These are phyloP conservation scores for Mallotus villosus DNA, from an alignment of 2,797 vertebrate genomes.

Conservation along the genomic window DNA sequence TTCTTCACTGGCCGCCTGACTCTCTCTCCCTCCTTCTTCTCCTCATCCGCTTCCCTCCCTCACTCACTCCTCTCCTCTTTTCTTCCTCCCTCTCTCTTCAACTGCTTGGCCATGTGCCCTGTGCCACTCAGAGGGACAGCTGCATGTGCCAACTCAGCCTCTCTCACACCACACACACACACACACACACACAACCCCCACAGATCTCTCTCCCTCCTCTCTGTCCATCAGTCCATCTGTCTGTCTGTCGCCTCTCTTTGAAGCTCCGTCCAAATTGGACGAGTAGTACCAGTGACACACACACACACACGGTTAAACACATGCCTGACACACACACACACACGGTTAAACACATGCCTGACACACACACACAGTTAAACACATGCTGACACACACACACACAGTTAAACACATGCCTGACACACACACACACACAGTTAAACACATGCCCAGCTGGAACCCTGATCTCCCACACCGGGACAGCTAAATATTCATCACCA, in stretches of 20 bases:
- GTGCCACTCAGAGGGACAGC: slow-evolving; percentile 55
- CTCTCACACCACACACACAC: slow-evolving; percentile 17
- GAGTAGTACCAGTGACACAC: slow-evolving; percentile 26
- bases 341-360: slow-evolving; percentile 40
- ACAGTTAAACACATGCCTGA: slow-evolving; percentile 22
- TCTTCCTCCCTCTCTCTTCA: slow-evolving; percentile 62
- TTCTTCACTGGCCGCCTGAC: slow-evolving; percentile 45
- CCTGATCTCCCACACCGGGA: slow-evolving; percentile 47
- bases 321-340: slow-evolving; percentile 6
- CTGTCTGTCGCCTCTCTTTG: slow-evolving; percentile 65
- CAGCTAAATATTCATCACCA: slow-evolving; percentile 62
- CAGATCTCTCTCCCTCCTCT: slow-evolving; percentile 44
- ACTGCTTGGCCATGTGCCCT: slow-evolving; percentile 65
- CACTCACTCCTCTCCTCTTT: background rate
- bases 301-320: slow-evolving; percentile 20
- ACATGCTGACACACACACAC: slow-evolving; percentile 28
- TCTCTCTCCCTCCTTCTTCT: slow-evolving; percentile 37
- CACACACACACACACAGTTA: slow-evolving; percentile 23
- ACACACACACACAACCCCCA: slow-evolving; percentile 25
- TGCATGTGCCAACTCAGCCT: slow-evolving; percentile 47
- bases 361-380: slow-evolving; percentile 34
- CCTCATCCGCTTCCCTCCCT: slow-evolving; percentile 36
- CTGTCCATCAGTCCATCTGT: slow-evolving; percentile 60
- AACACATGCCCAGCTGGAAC: slow-evolving; percentile 56
- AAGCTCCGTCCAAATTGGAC: slow-evolving; percentile 64